These are phyloP conservation scores for Periophthalmodon schlosseri DNA, from an alignment of 2,113 vertebrate genomes.

Conservation along the genomic window DNA sequence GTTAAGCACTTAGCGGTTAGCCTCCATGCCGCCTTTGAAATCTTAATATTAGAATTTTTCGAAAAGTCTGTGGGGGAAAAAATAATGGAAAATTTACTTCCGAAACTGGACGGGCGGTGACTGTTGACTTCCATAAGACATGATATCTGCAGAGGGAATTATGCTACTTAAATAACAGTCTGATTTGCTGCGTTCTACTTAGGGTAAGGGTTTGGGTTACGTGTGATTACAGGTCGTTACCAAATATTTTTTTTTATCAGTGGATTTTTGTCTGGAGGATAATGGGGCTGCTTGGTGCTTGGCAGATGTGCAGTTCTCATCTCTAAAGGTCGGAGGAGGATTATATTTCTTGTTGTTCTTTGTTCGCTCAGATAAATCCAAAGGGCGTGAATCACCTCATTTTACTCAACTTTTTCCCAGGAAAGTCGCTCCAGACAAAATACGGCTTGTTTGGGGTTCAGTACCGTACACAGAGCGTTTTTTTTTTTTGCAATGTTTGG, in stretches of 20 bases:
- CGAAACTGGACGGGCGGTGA: no score
- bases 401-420: slow-evolving; percentile 52
- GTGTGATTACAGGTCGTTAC: not conserved
- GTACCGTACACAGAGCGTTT: not conserved
- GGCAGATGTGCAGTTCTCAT: slow-evolving; percentile 42
- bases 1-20: no score
- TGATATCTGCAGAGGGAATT: no score
- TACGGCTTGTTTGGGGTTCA: not conserved
- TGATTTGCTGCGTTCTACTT: not conserved
- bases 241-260: not conserved
- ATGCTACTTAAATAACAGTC: not conserved
- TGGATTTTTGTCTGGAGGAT: not conserved
- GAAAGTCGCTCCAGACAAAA: slow-evolving; percentile 15
- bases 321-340: slow-evolving; percentile 52
- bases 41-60: no score
- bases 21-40: no score
- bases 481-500: not conserved
- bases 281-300: slow-evolving; percentile 11
- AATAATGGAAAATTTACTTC: no score
- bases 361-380: slow-evolving; percentile 50
- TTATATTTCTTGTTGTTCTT: slow-evolving; percentile 56
- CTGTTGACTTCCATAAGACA: no score
- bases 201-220: not conserved
- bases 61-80: no score
- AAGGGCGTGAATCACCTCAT: slow-evolving; percentile 43